phyloP scores from a whole-genome alignment of 2,888 invertebrate species.

The Drosophila siamana region DNA sequence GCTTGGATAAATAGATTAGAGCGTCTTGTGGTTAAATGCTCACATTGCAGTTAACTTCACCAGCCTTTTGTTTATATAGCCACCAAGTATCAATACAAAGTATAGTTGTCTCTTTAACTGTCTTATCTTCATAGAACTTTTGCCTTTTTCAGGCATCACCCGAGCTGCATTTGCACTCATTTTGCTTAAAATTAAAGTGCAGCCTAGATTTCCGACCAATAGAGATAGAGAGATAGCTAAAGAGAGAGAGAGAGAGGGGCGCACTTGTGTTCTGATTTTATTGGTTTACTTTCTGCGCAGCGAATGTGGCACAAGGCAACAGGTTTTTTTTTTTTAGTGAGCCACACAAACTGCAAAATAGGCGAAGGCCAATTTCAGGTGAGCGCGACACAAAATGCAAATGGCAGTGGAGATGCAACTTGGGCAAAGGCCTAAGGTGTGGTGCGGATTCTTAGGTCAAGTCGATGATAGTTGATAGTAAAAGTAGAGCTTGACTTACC shows the following conservation, averaged over 20 bases:
- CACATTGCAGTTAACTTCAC: too few species aligned
- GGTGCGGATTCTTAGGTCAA: not conserved
- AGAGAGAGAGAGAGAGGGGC: not conserved
- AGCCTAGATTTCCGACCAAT: conserved; percentile 21
- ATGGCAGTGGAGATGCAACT: not conserved
- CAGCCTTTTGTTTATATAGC: too few species aligned
- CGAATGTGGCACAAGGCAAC: conserved; percentile 65
- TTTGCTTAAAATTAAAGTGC: not conserved
- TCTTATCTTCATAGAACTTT: not conserved
- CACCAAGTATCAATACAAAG: too few species aligned
- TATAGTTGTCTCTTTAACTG: not conserved
- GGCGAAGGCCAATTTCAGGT: conserved; percentile 67
- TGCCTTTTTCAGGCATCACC: not conserved
- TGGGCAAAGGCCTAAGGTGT: not conserved
- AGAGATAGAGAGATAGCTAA: not conserved
- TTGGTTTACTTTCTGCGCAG: conserved; percentile 59
- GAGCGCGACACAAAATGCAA: conserved; percentile 17
- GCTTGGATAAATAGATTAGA: too few species aligned
- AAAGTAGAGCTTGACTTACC: conserved; percentile 13
- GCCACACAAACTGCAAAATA: conserved; percentile 43
- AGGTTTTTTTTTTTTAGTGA: conserved; percentile 33
- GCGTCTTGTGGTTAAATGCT: too few species aligned
- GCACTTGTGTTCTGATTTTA: conserved; percentile 30
- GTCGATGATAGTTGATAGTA: not conserved
- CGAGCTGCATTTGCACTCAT: not conserved